Evolutionary conservation across 2,113 vertebrate species (phyloP), one percentile per base, ranked within the genome.

Genomic region (Candoia aspera): DNA sequence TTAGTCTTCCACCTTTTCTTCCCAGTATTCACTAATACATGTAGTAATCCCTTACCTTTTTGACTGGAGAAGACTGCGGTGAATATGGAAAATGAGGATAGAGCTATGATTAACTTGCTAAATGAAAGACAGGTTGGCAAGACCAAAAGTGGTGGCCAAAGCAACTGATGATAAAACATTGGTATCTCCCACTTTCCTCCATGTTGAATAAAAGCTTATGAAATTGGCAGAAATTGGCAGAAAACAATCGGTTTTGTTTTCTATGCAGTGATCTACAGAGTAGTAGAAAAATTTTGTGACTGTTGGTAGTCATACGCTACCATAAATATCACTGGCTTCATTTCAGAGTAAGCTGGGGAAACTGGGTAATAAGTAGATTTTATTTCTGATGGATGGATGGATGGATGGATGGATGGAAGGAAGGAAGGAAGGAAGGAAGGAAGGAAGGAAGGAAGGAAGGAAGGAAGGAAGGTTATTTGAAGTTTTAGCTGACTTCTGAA

Each of bases 21-120:
- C 91, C 89, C 92, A 6, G 94, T 89, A 24, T 95, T 87, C 91
- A n/a, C 8, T 2, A 54, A 93, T 83, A 92, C 64, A 95, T 12
- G 6, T 26, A 49, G 3, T 37, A 79, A 79, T 21, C 24, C 42
- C 37, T 88, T 92, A 29, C 23, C 19, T 88, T 10, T 87, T 62
- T 90, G 8, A 24, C 57, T 5, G 0, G 13, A 59, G 2, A 49
- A 89, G 24, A 58, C 26, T 2, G 42, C 1, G 4, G 29, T 42
- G 9, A n/a, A 3, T 33, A 12, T 54, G 59, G 46, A 24, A 13
- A 19, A 23, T 1, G 33, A 87, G 60, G 53, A 12, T 4, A 84
- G 3, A 59, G 26, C 13, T 8, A 79, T 54, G 1, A 3, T 33
- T 88, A 90, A 87, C 23, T 23, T 90, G 26, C 33, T 84, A 90